phyloP scores from a whole-genome alignment of 2,888 invertebrate genomes.

The Nudaria mundana region DNA sequence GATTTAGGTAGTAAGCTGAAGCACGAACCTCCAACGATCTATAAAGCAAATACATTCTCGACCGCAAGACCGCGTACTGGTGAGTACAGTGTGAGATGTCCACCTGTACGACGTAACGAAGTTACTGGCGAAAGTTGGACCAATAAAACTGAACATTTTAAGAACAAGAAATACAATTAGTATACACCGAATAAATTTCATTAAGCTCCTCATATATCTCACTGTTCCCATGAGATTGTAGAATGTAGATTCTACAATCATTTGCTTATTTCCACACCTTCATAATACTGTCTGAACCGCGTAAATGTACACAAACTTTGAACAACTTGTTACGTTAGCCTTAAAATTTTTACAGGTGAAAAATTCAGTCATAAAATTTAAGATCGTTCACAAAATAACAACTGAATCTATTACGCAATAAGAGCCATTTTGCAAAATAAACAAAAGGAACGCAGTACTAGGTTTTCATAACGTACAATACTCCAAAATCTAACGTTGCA shows the following conservation, averaged over 20 bases:
- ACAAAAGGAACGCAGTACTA: constrained; percentile 17
- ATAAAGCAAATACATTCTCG: too few relatives aligned
- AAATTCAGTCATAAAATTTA: constrained; percentile 18
- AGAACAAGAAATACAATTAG: too few relatives aligned
- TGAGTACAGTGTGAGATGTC: too few relatives aligned
- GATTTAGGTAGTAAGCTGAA: too few relatives aligned
- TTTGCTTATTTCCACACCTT: not conserved
- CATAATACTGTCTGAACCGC: constrained; percentile 2
- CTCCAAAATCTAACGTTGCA: constrained; percentile 9
- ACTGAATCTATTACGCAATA: constrained; percentile 11
- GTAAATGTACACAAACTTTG: constrained; percentile 3
- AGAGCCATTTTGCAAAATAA: constrained; percentile 24
- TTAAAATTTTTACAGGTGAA: constrained; percentile 33
- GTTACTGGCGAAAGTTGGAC: too few relatives aligned
- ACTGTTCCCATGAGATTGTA: not conserved
- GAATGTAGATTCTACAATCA: not conserved
- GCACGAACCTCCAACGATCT: too few relatives aligned
- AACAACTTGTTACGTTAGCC: constrained; percentile 12
- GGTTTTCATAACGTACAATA: constrained; percentile 16
- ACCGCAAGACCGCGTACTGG: too few relatives aligned
- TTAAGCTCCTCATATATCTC: not conserved
- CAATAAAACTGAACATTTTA: too few relatives aligned
- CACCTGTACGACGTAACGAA: too few relatives aligned
- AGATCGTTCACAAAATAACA: constrained; percentile 17
- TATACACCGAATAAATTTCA: too few relatives aligned